These are phyloP conservation scores for Larimichthys crocea DNA, from an alignment of 2,113 vertebrate genomes.

Conservation along the genomic window DNA sequence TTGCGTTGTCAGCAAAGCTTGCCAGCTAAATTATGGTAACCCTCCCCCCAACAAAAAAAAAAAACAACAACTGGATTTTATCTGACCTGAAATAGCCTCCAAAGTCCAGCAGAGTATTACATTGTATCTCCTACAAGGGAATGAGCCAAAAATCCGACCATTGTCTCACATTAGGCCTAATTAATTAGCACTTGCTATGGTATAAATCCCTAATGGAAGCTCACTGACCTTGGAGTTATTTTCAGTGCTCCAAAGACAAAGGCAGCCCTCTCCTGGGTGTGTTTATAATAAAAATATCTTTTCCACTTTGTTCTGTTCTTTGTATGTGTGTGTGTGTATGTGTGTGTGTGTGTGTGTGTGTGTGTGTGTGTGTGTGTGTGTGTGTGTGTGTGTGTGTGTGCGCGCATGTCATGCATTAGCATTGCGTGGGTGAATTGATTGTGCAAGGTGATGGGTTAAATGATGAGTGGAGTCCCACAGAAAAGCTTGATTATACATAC, in stretches of 20 bases:
- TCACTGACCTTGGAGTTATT: conserved; percentile 76
- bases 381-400: neutral
- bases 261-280: conserved; percentile 35
- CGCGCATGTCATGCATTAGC: neutral
- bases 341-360: neutral
- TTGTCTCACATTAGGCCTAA: conserved; percentile 74
- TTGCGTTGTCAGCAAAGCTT: conserved; percentile 33
- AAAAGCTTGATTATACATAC: neutral
- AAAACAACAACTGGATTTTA: neutral
- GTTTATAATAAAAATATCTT: conserved; percentile 27
- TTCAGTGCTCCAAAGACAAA: conserved; percentile 53
- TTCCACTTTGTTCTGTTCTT: neutral
- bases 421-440: conserved; percentile 12
- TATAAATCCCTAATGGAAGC: conserved; percentile 57
- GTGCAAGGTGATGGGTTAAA: conserved; percentile 16
- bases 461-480: neutral
- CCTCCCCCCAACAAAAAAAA: neutral
- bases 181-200: conserved; percentile 70
- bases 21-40: conserved; percentile 10
- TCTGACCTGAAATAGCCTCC: conserved; percentile 44
- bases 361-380: neutral
- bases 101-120: conserved; percentile 28
- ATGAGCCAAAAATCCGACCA: conserved; percentile 33
- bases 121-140: conserved; percentile 26
- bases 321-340: neutral